Percentiles rank a stretch among this genome's conserved stretches.
phyloP scores from a whole-genome alignment of 2,888 invertebrate species.

The Eupelmus urozonus region DNA sequence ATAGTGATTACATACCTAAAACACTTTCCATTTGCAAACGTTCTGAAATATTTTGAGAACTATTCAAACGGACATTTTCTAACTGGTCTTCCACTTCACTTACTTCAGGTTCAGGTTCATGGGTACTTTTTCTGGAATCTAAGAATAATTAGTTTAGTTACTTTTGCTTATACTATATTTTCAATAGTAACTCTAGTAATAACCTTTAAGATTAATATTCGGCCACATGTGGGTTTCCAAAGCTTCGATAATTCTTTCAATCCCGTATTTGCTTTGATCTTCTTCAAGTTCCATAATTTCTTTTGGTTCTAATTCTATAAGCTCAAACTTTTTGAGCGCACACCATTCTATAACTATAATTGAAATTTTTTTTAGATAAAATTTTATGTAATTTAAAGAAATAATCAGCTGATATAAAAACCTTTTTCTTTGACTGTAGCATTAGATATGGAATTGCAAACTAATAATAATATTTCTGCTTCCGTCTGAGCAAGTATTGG shows the following conservation, averaged over 20 bases:
- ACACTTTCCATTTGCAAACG: slow-evolving; percentile 70
- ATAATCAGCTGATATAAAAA: slow-evolving; percentile 66
- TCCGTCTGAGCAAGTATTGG: slow-evolving; percentile 66
- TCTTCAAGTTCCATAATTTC: slow-evolving; percentile 77
- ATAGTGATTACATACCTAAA: slow-evolving; percentile 65
- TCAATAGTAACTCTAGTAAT: too few species aligned
- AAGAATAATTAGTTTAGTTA: slow-evolving; percentile 15
- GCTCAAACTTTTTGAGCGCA: slow-evolving; percentile 83
- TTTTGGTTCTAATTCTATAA: slow-evolving; percentile 80
- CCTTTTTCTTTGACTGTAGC: slow-evolving; percentile 76
- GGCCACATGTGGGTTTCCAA: slow-evolving; percentile 87
- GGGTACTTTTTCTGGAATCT: slow-evolving; percentile 48
- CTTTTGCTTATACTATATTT: too few species aligned
- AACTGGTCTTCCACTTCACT: slow-evolving; percentile 70
- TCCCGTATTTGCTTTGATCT: slow-evolving; percentile 82
- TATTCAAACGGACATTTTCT: slow-evolving; percentile 67
- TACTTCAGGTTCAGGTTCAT: slow-evolving; percentile 62
- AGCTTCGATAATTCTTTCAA: slow-evolving; percentile 84
- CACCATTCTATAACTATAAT: slow-evolving; percentile 82
- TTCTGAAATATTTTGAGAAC: slow-evolving; percentile 64
- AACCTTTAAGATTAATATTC: slow-evolving; percentile 83
- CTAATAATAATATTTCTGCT: slow-evolving; percentile 70
- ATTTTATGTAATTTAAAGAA: too few species aligned
- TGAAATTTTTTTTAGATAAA: slow-evolving; percentile 18
- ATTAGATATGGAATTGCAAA: slow-evolving; percentile 72